Evolutionary conservation across 2,797 vertebrate species (phyloP).

Genomic region (Danio albolineatus): DNA sequence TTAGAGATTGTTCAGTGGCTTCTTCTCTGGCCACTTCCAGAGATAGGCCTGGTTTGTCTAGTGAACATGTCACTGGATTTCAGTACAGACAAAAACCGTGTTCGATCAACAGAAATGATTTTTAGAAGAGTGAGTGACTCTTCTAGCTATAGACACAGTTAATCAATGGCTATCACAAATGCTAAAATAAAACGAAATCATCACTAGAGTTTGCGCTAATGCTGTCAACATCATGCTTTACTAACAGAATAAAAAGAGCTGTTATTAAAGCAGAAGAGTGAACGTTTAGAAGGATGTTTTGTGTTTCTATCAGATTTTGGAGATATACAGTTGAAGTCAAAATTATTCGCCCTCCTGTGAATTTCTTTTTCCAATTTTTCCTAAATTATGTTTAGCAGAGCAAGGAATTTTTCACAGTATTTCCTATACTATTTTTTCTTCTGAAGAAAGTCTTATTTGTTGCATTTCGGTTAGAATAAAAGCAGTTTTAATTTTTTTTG

Average conservation of each 20-base stretch:
- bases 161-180: conserved; percentile 30
- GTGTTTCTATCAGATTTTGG: not conserved
- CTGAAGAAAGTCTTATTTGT: too few species aligned
- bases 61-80: conserved; percentile 66
- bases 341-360: too few species aligned
- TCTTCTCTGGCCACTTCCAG: conserved; percentile 75
- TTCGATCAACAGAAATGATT: conserved; percentile 26
- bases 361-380: too few species aligned
- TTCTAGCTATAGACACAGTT: conserved; percentile 55
- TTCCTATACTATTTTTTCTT: too few species aligned
- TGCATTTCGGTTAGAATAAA: too few species aligned
- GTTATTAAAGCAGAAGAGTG: not conserved
- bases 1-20: conserved; percentile 72
- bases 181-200: conserved; percentile 36
- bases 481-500: too few species aligned
- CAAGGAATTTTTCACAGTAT: too few species aligned
- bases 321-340: not conserved
- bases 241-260: not conserved
- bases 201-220: conserved; percentile 11
- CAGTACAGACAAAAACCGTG: conserved; percentile 59
- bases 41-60: conserved; percentile 66
- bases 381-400: too few species aligned
- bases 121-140: conserved; percentile 45
- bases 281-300: not conserved
- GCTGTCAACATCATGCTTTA: not conserved